Base-by-base conservation (phyloP, 2,888 invertebrate genomes). In the Coleophora deauratella region DNA sequence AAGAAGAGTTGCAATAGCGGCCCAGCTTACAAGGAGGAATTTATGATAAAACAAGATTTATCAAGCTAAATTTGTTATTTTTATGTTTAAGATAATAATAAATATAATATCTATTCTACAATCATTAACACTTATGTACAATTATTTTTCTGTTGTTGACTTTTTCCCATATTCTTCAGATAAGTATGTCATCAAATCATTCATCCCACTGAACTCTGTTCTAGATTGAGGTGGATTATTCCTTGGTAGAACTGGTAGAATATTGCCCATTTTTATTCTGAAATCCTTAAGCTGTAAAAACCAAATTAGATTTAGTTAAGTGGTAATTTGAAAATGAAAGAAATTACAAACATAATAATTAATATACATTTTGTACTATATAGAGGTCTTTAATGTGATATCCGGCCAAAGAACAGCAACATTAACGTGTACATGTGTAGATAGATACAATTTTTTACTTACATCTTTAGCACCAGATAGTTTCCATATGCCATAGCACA, bases 401-500 rank as follows among this genome's bases (percentile, higher is more conserved):
- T n/a, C n/a, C n/a, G n/a, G n/a, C n/a, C n/a, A n/a, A n/a, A n/a
- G n/a, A n/a, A n/a, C n/a, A n/a, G n/a, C n/a, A n/a, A n/a, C n/a
- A n/a, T n/a, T n/a, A n/a, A n/a, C n/a, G n/a, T n/a, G 6, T 21
- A 21, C 3, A 4, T 21, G 3, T 21, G 21, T 4, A 21, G 21
- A 21, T 21, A 21, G 21, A 21, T 6, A 21, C 21, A 21, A 21
- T 21, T 21, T 21, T 21, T 21, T 31, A 78, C 88, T 88, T 86
- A 95, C 95, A 87, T 93, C 90, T 59, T 89, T 89, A 15, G 95
- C 96, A 41, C 96, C 97, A 33, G 96, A 91, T 10, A 96, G 62
- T 76, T 96, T 97, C 94, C 96, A 97, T 44, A 96, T 88, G 9
- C 91, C 90, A 73, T 91, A 95, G 66, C 93, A 94, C 40, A 97